Evolutionary conservation across 1,140 invertebrate species (phyloP).

Genomic region (Ditylenchus dipsaci): DNA sequence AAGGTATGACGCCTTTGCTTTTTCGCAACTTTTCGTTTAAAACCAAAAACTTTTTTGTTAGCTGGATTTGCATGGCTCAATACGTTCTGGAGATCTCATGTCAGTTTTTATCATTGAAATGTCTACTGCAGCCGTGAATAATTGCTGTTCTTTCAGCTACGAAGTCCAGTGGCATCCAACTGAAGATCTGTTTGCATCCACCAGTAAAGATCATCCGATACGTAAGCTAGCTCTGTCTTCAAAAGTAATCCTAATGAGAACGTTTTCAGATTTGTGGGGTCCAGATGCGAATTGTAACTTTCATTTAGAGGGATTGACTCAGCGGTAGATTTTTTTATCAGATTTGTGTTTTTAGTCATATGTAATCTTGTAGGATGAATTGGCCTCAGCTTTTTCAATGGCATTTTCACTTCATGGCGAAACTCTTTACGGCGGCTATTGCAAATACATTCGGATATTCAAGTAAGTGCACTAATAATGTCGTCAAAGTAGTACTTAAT

Average conservation of each 20-base stretch:
- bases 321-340: constrained; percentile 16
- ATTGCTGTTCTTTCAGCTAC: background rate
- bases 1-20: too few relatives aligned
- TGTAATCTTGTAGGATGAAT: constrained; percentile 26
- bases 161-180: constrained; percentile 30
- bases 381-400: constrained; percentile 32
- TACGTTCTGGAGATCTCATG: background rate
- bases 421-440: constrained; percentile 32
- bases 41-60: background rate
- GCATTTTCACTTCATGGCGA: constrained; percentile 33
- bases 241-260: background rate
- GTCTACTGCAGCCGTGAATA: background rate
- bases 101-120: background rate
- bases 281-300: constrained; percentile 1
- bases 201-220: constrained; percentile 28
- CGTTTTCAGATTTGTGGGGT: constrained; percentile 22
- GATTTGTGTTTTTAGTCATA: background rate
- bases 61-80: background rate
- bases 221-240: background rate
- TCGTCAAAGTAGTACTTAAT: too few relatives aligned
- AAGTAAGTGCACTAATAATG: too few relatives aligned
- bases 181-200: constrained; percentile 24
- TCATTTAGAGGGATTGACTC: constrained; percentile 37
- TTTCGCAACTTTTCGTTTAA: too few relatives aligned
- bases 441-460: constrained; percentile 26